Percentiles rank a stretch among this genome's conserved stretches.
phyloP scores from a whole-genome alignment of 2,888 invertebrate genomes.

The Lucinisca nassula region DNA sequence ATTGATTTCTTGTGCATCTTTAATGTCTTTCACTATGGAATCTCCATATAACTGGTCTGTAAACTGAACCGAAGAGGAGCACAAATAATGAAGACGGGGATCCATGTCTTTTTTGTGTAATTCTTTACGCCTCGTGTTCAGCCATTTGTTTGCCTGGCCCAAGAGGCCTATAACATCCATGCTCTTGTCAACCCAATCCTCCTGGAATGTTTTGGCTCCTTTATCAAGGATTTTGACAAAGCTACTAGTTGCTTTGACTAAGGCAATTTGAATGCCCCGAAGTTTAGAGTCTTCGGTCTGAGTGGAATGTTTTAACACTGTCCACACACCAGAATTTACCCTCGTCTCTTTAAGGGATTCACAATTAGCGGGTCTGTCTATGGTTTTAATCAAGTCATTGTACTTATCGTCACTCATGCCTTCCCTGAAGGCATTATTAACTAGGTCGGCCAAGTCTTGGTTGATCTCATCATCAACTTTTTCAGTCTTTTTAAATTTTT shows the following conservation, averaged over 20 bases:
- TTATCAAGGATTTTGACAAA: constrained; percentile 26
- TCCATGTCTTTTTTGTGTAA: constrained; percentile 38
- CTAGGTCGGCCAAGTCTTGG: too few relatives aligned
- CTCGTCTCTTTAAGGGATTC: too few relatives aligned
- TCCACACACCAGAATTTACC: too few relatives aligned
- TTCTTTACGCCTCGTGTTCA: constrained; percentile 20
- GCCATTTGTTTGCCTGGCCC: constrained; percentile 38
- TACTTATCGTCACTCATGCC: too few relatives aligned
- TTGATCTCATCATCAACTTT: too few relatives aligned
- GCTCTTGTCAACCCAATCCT: not conserved
- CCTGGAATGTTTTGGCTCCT: not conserved
- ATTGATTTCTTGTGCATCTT: constrained; percentile 34
- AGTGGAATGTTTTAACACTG: too few relatives aligned
- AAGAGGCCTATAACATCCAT: constrained; percentile 20
- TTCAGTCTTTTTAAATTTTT: too few relatives aligned
- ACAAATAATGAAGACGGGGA: constrained; percentile 34
- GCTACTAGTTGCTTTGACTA: constrained; percentile 41
- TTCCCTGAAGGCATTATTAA: too few relatives aligned
- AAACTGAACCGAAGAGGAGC: constrained; percentile 31
- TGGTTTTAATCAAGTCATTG: too few relatives aligned
- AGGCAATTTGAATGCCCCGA: constrained; percentile 37
- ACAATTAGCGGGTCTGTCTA: too few relatives aligned
- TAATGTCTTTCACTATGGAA: constrained; percentile 32
- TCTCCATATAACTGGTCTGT: constrained; percentile 42
- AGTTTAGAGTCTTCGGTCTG: too few relatives aligned